Evolutionary conservation across 2,797 vertebrate species (phyloP).

Genomic region (Sylvia borin): DNA sequence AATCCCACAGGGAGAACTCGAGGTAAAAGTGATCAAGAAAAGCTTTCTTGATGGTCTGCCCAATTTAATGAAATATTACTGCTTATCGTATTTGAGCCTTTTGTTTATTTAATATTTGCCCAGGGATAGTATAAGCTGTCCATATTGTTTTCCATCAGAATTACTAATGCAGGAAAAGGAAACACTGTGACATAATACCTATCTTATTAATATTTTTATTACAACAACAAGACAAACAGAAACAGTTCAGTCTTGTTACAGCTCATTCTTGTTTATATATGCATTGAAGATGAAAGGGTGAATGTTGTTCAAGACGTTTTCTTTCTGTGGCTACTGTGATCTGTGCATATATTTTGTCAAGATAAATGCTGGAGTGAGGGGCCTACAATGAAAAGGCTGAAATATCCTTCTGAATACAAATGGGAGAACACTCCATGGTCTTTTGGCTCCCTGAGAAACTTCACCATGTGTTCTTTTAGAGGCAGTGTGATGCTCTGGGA

Average conservation of each 20-base stretch:
- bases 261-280: not conserved
- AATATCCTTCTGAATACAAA: not conserved
- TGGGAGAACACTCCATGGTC: not conserved
- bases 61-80: conserved; percentile 65
- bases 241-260: not conserved
- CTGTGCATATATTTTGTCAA: not conserved
- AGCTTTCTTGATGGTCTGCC: conserved; percentile 53
- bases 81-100: conserved; percentile 49
- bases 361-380: not conserved
- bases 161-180: conserved; percentile 1
- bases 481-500: not conserved
- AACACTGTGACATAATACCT: not conserved
- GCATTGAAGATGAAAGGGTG: not conserved
- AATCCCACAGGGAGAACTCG: conserved; percentile 8
- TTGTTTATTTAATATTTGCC: conserved; percentile 66
- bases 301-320: not conserved
- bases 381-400: not conserved
- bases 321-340: not conserved
- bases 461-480: not conserved
- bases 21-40: conserved; percentile 67
- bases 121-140: conserved; percentile 54
- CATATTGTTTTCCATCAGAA: conserved; percentile 56
- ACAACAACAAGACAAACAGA: not conserved
- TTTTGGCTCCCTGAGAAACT: not conserved
- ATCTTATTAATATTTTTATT: conserved; percentile 42